Evolutionary conservation across 2,797 vertebrate genomes (phyloP).

Genomic region (Morus bassanus): DNA sequence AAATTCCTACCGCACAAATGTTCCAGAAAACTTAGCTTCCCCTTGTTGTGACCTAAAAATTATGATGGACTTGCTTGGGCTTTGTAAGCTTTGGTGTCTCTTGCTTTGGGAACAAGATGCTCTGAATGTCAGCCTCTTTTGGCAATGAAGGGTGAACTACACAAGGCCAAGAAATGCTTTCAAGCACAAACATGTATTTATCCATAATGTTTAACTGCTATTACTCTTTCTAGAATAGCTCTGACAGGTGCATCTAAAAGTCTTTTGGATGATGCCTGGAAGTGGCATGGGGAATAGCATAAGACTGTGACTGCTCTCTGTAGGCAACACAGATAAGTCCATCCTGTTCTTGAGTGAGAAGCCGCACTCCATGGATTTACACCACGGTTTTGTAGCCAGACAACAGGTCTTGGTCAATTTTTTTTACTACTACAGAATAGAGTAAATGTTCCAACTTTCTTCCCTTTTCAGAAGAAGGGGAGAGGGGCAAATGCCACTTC

Average conservation of each 20-base stretch:
- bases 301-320: not conserved
- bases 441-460: not conserved
- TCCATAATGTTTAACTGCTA: not conserved
- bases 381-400: rapidly evolving
- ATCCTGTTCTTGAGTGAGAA: not conserved
- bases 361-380: not conserved
- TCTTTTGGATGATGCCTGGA: not conserved
- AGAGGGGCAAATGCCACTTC: not conserved
- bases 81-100: not conserved
- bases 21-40: not conserved
- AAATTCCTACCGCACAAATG: not conserved
- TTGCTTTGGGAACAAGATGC: not conserved
- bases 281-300: not conserved
- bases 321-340: not conserved
- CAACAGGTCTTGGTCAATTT: not conserved
- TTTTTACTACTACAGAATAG: not conserved
- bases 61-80: rapidly evolving
- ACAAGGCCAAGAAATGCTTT: not conserved
- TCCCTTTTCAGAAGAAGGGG: not conserved
- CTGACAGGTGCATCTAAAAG: not conserved
- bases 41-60: not conserved
- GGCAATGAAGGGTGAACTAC: not conserved
- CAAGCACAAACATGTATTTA: not conserved
- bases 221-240: not conserved
- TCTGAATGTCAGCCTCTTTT: not conserved